A percentile compares a stretch with the other conserved stretches of the same genome.
These are phyloP conservation scores for Noctua fimbriata DNA, from an alignment of 2,888 invertebrate species.

Conservation along the genomic window DNA sequence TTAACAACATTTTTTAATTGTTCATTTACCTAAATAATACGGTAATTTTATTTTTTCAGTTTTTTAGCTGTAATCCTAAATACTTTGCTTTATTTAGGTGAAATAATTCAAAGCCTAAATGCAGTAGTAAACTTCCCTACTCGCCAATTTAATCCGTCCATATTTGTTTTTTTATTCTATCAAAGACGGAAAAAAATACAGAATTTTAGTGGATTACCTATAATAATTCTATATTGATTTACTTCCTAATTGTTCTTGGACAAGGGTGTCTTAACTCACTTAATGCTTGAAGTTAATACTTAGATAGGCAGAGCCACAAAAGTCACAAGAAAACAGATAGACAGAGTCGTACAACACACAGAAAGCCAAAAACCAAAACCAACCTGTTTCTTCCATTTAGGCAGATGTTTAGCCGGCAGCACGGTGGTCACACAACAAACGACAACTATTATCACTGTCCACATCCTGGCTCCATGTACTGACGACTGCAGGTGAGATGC, in stretches of 20 bases:
- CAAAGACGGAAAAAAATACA: neutral
- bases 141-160: neutral
- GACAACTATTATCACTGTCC: conserved; percentile 66
- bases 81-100: neutral
- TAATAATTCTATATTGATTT: neutral
- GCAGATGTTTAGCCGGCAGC: conserved; percentile 91
- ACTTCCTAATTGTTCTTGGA: neutral
- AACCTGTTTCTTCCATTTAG: conserved; percentile 95
- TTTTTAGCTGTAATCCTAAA: neutral
- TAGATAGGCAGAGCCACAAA: neutral
- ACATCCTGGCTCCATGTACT: conserved; percentile 56
- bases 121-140: neutral
- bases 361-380: conserved; percentile 62
- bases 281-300: neutral
- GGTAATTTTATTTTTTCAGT: neutral
- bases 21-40: too few species aligned
- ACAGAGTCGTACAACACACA: neutral
- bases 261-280: neutral
- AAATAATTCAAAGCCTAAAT: neutral
- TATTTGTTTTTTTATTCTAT: neutral
- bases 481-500: conserved; percentile 66
- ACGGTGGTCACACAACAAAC: conserved; percentile 78
- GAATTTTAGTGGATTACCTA: neutral
- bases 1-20: neutral
- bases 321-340: neutral